Percentiles rank a stretch among this genome's conserved stretches.
Evolutionary conservation across 2,797 vertebrate species (phyloP).

Genomic region (Rhabdomys pumilio): DNA sequence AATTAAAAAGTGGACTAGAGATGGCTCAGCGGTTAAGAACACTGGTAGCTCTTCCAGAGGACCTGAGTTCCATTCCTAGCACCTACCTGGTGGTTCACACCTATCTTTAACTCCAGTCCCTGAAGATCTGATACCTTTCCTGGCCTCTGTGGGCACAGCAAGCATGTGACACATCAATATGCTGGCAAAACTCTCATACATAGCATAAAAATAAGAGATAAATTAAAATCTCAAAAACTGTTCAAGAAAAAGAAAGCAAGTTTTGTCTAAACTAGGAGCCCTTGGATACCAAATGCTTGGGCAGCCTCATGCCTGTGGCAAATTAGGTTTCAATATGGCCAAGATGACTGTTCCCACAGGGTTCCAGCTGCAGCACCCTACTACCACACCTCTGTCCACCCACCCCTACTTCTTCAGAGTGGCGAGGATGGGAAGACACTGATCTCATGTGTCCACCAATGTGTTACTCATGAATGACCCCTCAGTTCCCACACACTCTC

Average conservation of each 20-base stretch:
- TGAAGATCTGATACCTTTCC: neutral
- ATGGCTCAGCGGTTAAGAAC: neutral
- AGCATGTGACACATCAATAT: neutral
- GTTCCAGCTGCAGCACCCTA: conserved; percentile 35
- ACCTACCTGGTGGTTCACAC: neutral
- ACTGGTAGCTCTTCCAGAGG: neutral
- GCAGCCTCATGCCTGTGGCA: conserved; percentile 17
- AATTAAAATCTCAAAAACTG: neutral
- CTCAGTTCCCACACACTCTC: conserved; percentile 82
- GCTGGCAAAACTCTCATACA: neutral
- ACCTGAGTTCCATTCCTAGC: neutral
- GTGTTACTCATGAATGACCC: conserved; percentile 73
- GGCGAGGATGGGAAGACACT: conserved; percentile 52
- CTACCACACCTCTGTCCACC: conserved; percentile 60
- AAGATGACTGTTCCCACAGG: conserved; percentile 46
- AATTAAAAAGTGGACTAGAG: conserved; percentile 5
- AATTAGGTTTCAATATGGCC: neutral
- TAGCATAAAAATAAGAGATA: neutral
- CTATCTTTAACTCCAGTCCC: neutral
- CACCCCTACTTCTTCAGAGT: conserved; percentile 26
- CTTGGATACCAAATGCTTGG: conserved; percentile 47
- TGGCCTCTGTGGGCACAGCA: neutral
- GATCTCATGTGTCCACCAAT: conserved; percentile 69
- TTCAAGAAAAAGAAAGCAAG: neutral
- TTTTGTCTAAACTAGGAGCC: conserved; percentile 9